Conservation (phyloP, 2,113 vertebrate species). For the Leucosticte australis region DNA sequence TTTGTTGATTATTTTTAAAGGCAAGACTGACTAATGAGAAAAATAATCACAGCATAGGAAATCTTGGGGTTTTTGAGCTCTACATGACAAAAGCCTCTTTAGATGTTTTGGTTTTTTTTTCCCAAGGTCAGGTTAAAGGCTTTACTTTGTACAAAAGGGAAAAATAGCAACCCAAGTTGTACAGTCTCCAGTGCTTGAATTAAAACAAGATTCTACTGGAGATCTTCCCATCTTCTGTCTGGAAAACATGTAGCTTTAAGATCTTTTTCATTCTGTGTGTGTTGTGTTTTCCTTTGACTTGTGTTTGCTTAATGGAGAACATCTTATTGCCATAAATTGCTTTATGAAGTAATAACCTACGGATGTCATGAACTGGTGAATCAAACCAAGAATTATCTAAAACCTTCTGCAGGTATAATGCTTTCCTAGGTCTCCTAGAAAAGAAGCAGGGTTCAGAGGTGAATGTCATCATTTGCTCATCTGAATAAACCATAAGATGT, state of each 20-base stretch:
- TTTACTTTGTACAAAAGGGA: neutral
- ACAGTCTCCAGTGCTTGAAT: conserved; percentile 30
- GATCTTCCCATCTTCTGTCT: conserved; percentile 36
- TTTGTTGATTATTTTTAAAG: conserved; percentile 23
- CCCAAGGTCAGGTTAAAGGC: conserved; percentile 11
- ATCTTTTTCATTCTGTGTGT: neutral
- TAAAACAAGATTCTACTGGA: conserved; percentile 51
- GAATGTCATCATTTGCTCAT: neutral
- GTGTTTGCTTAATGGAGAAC: conserved; percentile 16
- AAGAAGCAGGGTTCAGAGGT: neutral
- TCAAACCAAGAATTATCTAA: neutral
- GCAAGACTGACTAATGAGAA: neutral
- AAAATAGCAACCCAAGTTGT: neutral
- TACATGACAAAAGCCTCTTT: neutral
- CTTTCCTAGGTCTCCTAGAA: neutral
- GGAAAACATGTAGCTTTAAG: conserved; percentile 40
- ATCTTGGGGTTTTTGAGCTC: neutral
- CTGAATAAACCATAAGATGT: neutral
- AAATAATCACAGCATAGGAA: neutral
- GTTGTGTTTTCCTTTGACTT: conserved; percentile 19
- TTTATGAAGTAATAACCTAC: neutral
- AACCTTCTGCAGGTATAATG: neutral
- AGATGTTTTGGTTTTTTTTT: neutral
- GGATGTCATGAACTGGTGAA: conserved; percentile 20
- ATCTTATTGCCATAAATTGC: neutral